A percentile compares a stretch with the other conserved stretches of the same genome.
Conservation (phyloP, 2,113 vertebrate genomes). For the cattle (Bos taurus) region DNA sequence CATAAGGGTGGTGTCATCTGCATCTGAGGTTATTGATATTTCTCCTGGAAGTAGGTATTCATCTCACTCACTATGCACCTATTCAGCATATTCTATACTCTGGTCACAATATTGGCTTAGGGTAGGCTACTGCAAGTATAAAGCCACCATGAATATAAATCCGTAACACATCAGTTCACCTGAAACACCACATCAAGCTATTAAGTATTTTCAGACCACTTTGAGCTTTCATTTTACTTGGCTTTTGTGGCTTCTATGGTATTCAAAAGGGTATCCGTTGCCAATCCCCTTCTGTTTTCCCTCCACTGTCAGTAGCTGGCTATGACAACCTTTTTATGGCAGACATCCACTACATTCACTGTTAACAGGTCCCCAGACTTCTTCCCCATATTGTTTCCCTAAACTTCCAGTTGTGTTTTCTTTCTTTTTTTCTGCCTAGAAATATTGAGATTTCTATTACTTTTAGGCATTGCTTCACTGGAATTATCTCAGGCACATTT, state of each 20-base stretch:
- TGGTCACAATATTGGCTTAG: background rate
- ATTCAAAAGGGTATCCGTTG: background rate
- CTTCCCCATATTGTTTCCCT: background rate
- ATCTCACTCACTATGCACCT: background rate
- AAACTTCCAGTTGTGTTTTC: background rate
- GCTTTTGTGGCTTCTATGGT: background rate
- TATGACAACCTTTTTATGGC: background rate
- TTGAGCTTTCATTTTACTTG: background rate
- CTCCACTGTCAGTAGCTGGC: background rate
- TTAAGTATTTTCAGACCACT: background rate
- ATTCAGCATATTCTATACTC: background rate
- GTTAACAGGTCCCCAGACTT: background rate
- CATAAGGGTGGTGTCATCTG: too few species aligned
- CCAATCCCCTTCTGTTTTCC: background rate
- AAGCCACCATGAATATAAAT: background rate
- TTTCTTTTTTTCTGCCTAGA: background rate
- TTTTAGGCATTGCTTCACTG: background rate
- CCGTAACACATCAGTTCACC: background rate
- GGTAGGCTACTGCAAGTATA: background rate
- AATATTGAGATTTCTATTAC: slow-evolving; percentile 19
- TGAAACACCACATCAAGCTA: background rate
- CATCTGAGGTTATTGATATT: too few species aligned
- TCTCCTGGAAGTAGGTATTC: background rate
- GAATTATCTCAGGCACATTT: background rate
- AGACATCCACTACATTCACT: background rate